These are phyloP conservation scores for Periparus ater DNA, from an alignment of 2,797 vertebrate species.

Conservation along the genomic window DNA sequence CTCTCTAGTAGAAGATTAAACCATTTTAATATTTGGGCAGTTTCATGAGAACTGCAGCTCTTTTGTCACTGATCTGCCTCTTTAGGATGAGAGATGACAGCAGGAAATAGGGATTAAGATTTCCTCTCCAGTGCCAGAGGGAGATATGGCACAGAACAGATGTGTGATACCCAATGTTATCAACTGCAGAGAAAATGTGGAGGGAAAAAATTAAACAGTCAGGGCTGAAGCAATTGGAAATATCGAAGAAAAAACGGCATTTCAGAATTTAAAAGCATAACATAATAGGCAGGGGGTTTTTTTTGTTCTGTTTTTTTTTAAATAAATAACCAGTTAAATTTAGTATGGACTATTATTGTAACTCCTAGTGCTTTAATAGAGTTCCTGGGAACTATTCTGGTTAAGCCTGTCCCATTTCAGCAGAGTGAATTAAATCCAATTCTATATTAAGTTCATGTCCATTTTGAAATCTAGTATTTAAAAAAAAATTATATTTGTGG, in stretches of 20 bases:
- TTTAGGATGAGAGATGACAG: neutral
- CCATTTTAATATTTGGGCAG: neutral
- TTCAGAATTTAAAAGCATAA: neutral
- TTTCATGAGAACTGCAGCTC: constrained; percentile 1
- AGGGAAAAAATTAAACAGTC: neutral
- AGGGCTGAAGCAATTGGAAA: neutral
- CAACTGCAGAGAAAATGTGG: neutral
- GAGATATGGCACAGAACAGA: neutral
- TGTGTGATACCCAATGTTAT: neutral
- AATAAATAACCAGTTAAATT: neutral
- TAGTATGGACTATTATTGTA: neutral
- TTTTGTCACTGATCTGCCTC: constrained; percentile 16
- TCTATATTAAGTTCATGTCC: neutral
- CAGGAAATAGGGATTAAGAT: neutral
- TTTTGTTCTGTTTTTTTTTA: neutral
- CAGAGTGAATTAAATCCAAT: neutral
- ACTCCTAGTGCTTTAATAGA: neutral
- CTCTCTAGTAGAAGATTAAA: constrained; percentile 41
- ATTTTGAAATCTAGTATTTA: neutral
- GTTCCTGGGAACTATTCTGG: neutral
- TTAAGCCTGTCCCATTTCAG: neutral
- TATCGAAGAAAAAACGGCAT: neutral
- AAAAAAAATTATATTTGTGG: neutral
- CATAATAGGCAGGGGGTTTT: neutral
- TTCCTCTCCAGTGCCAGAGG: neutral